Evolutionary conservation across 2,888 invertebrate species (phyloP), one percentile per base, ranked within the genome.

Genomic region (Drosophila merina): DNA sequence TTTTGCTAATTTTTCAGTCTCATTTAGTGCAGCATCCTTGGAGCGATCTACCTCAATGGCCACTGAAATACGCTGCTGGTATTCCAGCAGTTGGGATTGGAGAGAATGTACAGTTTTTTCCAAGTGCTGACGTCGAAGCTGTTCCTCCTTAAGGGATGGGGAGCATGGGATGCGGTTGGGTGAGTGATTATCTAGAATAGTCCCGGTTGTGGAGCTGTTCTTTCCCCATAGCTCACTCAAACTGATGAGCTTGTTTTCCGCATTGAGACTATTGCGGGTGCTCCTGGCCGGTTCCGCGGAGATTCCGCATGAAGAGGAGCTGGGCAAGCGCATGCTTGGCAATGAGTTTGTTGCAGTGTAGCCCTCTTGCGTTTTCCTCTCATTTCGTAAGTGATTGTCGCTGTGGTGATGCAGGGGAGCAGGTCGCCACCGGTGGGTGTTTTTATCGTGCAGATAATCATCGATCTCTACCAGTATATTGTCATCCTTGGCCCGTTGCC

Each of bases 51-150:
- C 95, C 89, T 94, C 94, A 4, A 96, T 90, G 0, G 96, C 96
- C 0, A 96, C 96, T 0, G 96, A 95, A 30, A 97, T 89, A 79
- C 95, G 95, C 89, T 97, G 96, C 89, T 96, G 96, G 77, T 95
- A 94, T 76, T 96, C 96, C 28, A 96, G 91, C 52, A 95, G 91
- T 75, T 94, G 94, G 76, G 93, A 93, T 88, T 97, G 96, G 1
- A 96, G 91, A 54, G 95, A 93, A 82, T 95, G 95, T 54, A 97
- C 96, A 79, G 95, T 92, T 66, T 94, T 93, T 91, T 97, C 97
- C 82, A 92, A 90, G 92, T 96, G 96, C 93, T 96, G 95, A 86
- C 97, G 93, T 66, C 96, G 93, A 40, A 96, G 92, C 86, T 94
- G 94, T 89, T 97, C 96, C 89, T 96, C 96, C 88, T 96, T 95